Evolutionary conservation across 2,797 vertebrate species (phyloP), one percentile per base, ranked within the genome.

Genomic region (Pseudochaenichthys georgianus): DNA sequence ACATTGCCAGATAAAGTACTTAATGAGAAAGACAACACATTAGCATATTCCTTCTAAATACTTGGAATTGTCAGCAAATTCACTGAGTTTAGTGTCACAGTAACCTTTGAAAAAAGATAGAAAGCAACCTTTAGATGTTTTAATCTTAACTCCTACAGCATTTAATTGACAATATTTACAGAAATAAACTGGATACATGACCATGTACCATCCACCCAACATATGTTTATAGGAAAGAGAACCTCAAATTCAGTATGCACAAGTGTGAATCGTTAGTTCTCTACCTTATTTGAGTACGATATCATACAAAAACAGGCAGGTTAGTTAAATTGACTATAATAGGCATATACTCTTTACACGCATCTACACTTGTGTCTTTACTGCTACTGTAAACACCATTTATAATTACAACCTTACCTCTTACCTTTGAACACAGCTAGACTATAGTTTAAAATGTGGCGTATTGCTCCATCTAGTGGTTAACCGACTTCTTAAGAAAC

Each of bases 391-490:
- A 54, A 70, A 23, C 48, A 38, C 15, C 21, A 28, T 8, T 53
- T 45, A 0, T 19, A 31, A 5, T 48, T 34, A 50, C 15, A 9
- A 13, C 21, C 28, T n/a, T 10, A 3, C n/a, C 46, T 66, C 34
- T 34, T 7, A 11, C 28, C 28, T 28, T 28, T 38, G 28, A 6
- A 15, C 43, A 60, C 10, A 6, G 5, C 2, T 47, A 2, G 1
- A 55, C 2, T 19, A 0, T 12, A 13, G 15, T 3, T n/a, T 31
- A 71, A 74, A 19, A 38, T 0, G 2, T 41, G 52, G 19, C 17
- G 21, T 74, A 3, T 58, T 62, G 75, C 82, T 3, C 87, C 89
- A 87, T 83, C 89, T 91, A 70, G 78, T 88, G 90, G 86, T 58
- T 0, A 55, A 67, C 16, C 5, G 0, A 43, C 7, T 19, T 52